Percentiles rank a stretch among this genome's conserved stretches.
Evolutionary conservation across 2,888 invertebrate genomes (phyloP).

Genomic region (Xestoiulus laeticollis): DNA sequence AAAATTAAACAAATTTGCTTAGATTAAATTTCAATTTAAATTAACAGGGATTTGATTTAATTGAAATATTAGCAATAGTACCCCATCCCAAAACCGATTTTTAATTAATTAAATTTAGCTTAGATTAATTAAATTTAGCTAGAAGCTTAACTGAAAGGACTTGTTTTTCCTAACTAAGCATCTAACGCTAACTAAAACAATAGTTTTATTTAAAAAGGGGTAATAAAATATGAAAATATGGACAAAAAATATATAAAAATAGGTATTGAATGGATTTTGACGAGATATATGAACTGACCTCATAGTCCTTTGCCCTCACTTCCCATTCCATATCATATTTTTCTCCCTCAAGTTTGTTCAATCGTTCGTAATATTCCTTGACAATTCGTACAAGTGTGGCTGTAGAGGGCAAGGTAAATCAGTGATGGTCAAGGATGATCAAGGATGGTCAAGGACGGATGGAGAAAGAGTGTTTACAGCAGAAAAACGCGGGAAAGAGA

Average conservation of each 20-base stretch:
- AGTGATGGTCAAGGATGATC: neutral
- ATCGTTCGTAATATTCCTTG: slow-evolving; percentile 92
- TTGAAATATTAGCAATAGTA: too few relatives aligned
- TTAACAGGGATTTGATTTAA: neutral
- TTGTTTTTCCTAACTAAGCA: neutral
- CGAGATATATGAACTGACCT: slow-evolving; percentile 73
- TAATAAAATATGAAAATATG: neutral
- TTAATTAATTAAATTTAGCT: neutral
- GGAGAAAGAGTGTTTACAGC: neutral
- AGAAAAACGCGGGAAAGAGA: neutral
- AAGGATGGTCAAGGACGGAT: neutral
- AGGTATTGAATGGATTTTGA: slow-evolving; percentile 40
- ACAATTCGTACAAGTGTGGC: slow-evolving; percentile 95
- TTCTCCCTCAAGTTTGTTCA: slow-evolving; percentile 93
- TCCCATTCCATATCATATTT: slow-evolving; percentile 99
- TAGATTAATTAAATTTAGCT: neutral
- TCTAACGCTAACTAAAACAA: neutral
- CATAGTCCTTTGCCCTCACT: slow-evolving; percentile 92
- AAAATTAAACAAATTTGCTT: neutral
- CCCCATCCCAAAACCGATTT: neutral
- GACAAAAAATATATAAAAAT: neutral
- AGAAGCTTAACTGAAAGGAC: neutral
- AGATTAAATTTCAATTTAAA: neutral
- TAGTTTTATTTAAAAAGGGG: neutral
- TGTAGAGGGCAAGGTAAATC: slow-evolving; percentile 64